Percentiles rank a stretch among this genome's conserved stretches.
These are phyloP conservation scores for Microtus ochrogaster DNA, from an alignment of 2,113 vertebrate species.

Conservation along the genomic window DNA sequence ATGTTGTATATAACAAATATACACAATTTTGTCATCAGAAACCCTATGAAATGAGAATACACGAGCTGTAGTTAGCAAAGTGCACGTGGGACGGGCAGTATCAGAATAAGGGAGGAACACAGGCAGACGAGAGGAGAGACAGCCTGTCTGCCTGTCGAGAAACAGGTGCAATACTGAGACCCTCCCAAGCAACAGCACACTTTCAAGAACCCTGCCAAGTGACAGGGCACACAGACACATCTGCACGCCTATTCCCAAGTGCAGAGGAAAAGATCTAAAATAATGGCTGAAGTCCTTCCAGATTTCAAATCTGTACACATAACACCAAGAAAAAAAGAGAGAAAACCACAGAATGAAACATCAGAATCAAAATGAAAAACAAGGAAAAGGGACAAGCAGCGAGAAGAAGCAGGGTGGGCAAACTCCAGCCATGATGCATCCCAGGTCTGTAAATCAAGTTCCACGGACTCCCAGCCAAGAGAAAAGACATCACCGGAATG, in stretches of 20 bases:
- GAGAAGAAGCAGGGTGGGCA: background rate
- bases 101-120: background rate
- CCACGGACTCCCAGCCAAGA: background rate
- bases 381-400: too few species aligned
- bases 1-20: background rate
- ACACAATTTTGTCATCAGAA: background rate
- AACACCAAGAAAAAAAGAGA: background rate
- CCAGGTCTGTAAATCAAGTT: background rate
- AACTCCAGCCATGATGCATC: background rate
- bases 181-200: background rate
- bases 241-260: too few species aligned
- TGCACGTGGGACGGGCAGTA: background rate
- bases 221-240: background rate
- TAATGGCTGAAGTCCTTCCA: background rate
- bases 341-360: background rate
- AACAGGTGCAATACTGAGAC: background rate
- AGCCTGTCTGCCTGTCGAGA: background rate
- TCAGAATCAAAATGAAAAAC: background rate
- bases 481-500: background rate
- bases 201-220: background rate
- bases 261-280: too few species aligned
- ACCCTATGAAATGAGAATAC: background rate
- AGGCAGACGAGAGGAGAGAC: background rate
- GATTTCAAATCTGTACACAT: background rate
- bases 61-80: too few species aligned